Evolutionary conservation across 2,113 vertebrate species (phyloP), one percentile per base, ranked within the genome.

Genomic region (Chrysemys picta): DNA sequence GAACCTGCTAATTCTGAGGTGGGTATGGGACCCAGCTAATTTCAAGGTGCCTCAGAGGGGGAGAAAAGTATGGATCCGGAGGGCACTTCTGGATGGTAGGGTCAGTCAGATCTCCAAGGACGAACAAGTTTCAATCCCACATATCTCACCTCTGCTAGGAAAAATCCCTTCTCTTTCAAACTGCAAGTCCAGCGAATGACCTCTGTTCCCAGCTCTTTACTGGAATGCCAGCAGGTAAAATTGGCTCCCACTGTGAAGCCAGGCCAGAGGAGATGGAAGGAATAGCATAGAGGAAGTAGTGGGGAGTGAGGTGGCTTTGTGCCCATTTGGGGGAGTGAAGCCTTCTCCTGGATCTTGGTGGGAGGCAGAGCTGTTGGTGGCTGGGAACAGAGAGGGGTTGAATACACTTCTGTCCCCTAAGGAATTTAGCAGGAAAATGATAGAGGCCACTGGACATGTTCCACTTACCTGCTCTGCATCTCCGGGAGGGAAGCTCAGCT

Each of bases 401-500:
- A 92, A n/a, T 2, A 79, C 31, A 38, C 31, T 38, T 10, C 21
- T 35, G 49, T 2, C 3, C 4, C 45, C 57, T 59, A 80, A 90
- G 21, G 87, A 25, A 29, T 82, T 38, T 62, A 29, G 25, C 1
- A 53, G 47, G 65, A 50, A 82, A 87, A 24, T 3, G 9, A 59
- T 54, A 17, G 82, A 45, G 53, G 76, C 4, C 53, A 42, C 17
- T n/a, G 75, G 24, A 12, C 22, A 65, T 10, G 6, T 8, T 56
- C 87, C 11, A 1, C 0, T 97, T 97, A 99, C 99, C 99, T 98
- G 99, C 99, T 96, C 99, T 97, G 97, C 99, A 99, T 91, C 99
- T 99, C 95, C 99, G 98, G 2, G 99, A 99, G 1, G 99, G 99
- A 93, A 99, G 98, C 75, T 99, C 99, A 7, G 99, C 99, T 12